These are phyloP conservation scores for Cinclus cinclus DNA, from an alignment of 2,113 vertebrate genomes.

Conservation along the genomic window DNA sequence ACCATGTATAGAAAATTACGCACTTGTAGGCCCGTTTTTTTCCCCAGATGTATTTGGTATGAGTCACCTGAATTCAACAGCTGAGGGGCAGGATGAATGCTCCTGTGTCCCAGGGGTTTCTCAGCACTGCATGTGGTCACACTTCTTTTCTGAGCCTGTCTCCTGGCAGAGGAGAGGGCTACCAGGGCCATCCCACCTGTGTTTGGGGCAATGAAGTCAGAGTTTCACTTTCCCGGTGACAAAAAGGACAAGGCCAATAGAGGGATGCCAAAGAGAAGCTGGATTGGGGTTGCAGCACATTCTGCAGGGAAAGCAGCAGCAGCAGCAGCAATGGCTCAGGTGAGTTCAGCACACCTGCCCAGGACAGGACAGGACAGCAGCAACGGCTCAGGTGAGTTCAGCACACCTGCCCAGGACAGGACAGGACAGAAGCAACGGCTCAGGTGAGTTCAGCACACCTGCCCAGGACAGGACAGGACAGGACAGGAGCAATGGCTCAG, in stretches of 20 bases:
- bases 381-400: too few species aligned
- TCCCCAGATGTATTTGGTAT: neutral
- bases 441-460: too few species aligned
- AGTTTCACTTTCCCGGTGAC: fast-evolving
- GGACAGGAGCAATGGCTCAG: too few species aligned
- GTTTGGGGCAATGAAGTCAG: fast-evolving
- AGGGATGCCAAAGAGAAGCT: neutral
- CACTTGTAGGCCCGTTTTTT: neutral
- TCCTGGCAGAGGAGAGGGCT: neutral
- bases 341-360: too few species aligned
- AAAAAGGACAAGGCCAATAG: neutral
- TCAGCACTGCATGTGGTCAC: fast-evolving
- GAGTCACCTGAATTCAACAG: neutral
- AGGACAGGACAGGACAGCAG: too few species aligned
- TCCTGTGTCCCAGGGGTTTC: neutral
- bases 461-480: too few species aligned
- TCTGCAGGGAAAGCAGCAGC: neutral
- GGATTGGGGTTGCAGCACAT: fast-evolving
- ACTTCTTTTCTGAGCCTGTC: neutral
- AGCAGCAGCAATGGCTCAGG: too few species aligned
- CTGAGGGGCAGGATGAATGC: neutral
- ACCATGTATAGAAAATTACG: neutral
- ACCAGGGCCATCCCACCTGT: neutral
- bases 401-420: too few species aligned
- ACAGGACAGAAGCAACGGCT: too few species aligned